Base-by-base conservation (phyloP, 2,113 vertebrate genomes). In the Syrmaticus mikado region DNA sequence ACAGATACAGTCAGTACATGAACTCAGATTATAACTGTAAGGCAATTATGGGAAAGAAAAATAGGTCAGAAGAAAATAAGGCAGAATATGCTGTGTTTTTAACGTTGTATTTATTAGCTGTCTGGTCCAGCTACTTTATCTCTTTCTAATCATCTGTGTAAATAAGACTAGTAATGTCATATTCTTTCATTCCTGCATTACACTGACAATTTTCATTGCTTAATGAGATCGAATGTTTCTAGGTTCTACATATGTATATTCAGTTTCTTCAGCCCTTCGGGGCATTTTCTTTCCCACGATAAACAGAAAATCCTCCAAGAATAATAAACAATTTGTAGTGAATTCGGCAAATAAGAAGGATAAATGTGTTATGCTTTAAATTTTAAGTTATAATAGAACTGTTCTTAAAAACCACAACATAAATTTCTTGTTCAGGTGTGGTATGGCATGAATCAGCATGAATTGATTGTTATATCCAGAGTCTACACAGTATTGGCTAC, bases 111-210 rank as follows among this genome's bases (percentile, higher is more conserved):
- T 93, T 95, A 96, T 96, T 93, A 74, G 58, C 67, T 96, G 93
- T 95, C 90, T 96, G 61, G 93, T 93, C 96, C 94, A 96, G 89
- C 71, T 96, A 85, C 92, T 94, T 95, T 95, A 82, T 92, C 72
- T 96, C 79, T 94, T 80, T 80, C 28, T 96, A 94, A 96, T 91
- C 58, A 94, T 83, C 82, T 89, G 50, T 93, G 41, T 96, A 95
- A 96, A 93, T 96, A 96, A 95, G 75, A 81, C 73, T 96, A 83
- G 66, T 32, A 66, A 67, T 86, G 83, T 92, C 92, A 95, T 92
- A 92, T 78, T 89, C 78, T 86, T 96, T 95, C 90, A 86, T 96
- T 96, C 81, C 53, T 85, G 50, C 64, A 72, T 50, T 93, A 61
- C 27, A 66, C 68, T 94, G 83, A 94, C 86, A 89, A 74, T 93